Percentiles rank a stretch among this genome's conserved stretches.
These are phyloP conservation scores for Zelleria hepariella DNA, from an alignment of 2,888 invertebrate species.

Conservation along the genomic window DNA sequence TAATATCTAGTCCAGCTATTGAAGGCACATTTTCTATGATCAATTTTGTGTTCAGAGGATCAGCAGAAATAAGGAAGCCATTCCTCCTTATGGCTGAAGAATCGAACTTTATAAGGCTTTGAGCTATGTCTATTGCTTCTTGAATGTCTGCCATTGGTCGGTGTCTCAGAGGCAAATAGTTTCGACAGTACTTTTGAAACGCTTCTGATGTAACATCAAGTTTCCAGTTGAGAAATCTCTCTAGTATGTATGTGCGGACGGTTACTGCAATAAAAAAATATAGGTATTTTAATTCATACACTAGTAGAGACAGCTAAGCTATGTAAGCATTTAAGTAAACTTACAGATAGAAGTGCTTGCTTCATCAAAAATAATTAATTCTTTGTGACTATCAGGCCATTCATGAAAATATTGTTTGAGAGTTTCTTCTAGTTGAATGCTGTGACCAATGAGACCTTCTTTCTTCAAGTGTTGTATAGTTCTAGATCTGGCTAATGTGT, in stretches of 20 bases:
- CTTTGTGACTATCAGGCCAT: conserved; percentile 40
- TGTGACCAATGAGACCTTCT: conserved; percentile 33
- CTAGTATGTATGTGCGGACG: conserved; percentile 48
- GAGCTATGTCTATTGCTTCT: conserved; percentile 67
- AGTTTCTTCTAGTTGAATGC: conserved; percentile 38
- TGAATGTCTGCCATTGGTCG: conserved; percentile 61
- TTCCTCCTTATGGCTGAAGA: conserved; percentile 67
- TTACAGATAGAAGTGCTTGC: conserved; percentile 42
- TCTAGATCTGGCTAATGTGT: conserved; percentile 45
- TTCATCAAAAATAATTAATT: conserved; percentile 34
- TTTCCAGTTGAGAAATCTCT: conserved; percentile 48
- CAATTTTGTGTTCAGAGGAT: conserved; percentile 70
- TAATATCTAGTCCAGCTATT: conserved; percentile 70
- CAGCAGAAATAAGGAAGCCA: conserved; percentile 71
- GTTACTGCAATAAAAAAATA: conserved; percentile 39
- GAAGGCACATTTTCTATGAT: conserved; percentile 68
- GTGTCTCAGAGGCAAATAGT: conserved; percentile 50
- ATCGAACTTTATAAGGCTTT: conserved; percentile 69
- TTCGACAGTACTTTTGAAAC: conserved; percentile 46
- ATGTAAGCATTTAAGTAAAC: conserved; percentile 19
- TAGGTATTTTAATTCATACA: no score
- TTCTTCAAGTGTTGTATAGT: conserved; percentile 46
- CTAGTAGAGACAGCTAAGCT: no score
- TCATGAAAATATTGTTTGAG: conserved; percentile 37
- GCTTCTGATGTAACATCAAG: conserved; percentile 40